phyloP scores from a whole-genome alignment of 2,888 invertebrate genomes.

The Parascotia fuliginaria region DNA sequence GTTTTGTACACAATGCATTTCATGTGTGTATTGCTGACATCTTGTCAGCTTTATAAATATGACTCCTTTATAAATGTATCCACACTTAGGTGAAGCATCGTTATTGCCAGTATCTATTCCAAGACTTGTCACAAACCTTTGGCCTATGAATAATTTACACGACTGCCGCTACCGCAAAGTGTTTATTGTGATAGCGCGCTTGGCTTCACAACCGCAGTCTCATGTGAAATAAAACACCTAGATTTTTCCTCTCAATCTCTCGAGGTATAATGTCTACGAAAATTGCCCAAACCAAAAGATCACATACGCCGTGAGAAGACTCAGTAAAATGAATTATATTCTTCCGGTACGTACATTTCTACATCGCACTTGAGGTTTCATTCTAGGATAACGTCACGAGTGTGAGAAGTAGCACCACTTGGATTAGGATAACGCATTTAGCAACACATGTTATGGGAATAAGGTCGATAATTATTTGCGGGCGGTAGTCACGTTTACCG shows the following conservation, averaged over 20 bases:
- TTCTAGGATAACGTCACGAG: slow-evolving; percentile 52
- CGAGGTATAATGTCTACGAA: slow-evolving; percentile 62
- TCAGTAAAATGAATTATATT: slow-evolving; percentile 67
- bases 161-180: slow-evolving; percentile 68
- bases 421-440: slow-evolving; percentile 60
- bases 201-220: slow-evolving; percentile 73
- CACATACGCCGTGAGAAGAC: slow-evolving; percentile 48
- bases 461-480: slow-evolving; percentile 69
- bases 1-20: too few relatives aligned
- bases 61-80: slow-evolving; percentile 1
- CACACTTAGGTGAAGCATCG: slow-evolving; percentile 30
- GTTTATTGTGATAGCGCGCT: slow-evolving; percentile 78
- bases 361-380: slow-evolving; percentile 55
- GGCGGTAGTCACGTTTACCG: slow-evolving; percentile 49
- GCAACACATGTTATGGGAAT: slow-evolving; percentile 55
- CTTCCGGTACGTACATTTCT: slow-evolving; percentile 47
- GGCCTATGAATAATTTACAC: slow-evolving; percentile 76
- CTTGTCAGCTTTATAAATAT: background rate
- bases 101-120: slow-evolving; percentile 61
- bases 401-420: slow-evolving; percentile 60
- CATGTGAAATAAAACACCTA: slow-evolving; percentile 82
- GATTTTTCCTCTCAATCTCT: slow-evolving; percentile 79
- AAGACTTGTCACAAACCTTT: slow-evolving; percentile 67
- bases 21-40: slow-evolving; percentile 1
- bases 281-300: slow-evolving; percentile 48